Conservation (phyloP, 2,888 invertebrate genomes). For the Luperina testacea region DNA sequence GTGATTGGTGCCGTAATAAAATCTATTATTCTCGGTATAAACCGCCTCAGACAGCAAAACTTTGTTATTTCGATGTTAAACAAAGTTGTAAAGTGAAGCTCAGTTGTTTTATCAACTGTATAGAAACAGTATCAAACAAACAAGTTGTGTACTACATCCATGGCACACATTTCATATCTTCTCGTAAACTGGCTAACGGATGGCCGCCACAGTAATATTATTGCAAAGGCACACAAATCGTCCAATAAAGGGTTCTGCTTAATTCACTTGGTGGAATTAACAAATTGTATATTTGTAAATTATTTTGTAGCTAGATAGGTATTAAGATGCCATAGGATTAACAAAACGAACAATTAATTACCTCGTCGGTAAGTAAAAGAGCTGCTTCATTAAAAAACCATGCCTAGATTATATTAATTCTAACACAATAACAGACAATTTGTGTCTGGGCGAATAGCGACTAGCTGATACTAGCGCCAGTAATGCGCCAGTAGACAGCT, state of each 20-base stretch:
- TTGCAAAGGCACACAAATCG: neutral
- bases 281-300: neutral
- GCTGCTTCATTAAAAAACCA: slow-evolving; percentile 3
- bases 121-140: slow-evolving; percentile 45
- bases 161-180: slow-evolving; percentile 40
- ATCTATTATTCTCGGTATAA: slow-evolving; percentile 46
- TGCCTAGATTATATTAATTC: slow-evolving; percentile 23
- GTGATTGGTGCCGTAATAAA: slow-evolving; percentile 27
- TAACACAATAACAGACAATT: slow-evolving; percentile 24
- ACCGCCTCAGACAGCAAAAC: slow-evolving; percentile 24
- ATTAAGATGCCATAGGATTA: neutral
- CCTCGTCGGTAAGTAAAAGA: neutral
- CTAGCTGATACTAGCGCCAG: slow-evolving; percentile 7
- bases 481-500: slow-evolving; percentile 60
- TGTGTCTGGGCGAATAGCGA: neutral
- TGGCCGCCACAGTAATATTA: neutral
- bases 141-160: slow-evolving; percentile 35
- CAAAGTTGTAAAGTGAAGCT: slow-evolving; percentile 53
- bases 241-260: neutral
- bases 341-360: neutral
- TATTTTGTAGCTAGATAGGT: neutral
- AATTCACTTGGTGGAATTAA: neutral
- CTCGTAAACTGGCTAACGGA: slow-evolving; percentile 24
- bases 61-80: slow-evolving; percentile 48
- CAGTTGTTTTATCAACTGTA: slow-evolving; percentile 55